Conservation (phyloP, 2,113 vertebrate species). For the Scytalopus superciliaris region DNA sequence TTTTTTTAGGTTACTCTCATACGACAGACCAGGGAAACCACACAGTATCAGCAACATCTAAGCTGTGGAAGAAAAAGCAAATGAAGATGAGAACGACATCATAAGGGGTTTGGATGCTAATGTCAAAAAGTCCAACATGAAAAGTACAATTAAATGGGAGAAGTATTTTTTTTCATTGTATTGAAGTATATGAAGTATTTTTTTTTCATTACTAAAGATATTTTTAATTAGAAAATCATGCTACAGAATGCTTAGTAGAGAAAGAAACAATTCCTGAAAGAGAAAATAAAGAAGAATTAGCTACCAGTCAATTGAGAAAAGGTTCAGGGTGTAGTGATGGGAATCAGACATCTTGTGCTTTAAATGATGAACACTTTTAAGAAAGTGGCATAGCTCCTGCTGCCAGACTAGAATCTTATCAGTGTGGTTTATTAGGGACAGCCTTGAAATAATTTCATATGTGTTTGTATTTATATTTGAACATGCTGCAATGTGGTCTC, state of each 20-base stretch:
- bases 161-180: background rate
- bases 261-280: background rate
- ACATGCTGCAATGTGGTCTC: background rate
- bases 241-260: background rate
- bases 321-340: background rate
- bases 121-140: background rate
- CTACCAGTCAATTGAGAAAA: background rate
- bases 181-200: too few species aligned
- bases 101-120: background rate
- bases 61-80: background rate
- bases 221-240: background rate
- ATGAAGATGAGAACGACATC: background rate
- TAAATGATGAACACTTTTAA: background rate
- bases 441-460: background rate
- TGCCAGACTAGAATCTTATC: background rate
- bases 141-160: background rate
- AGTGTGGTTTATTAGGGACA: background rate
- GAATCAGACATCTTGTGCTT: background rate
- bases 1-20: background rate
- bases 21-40: background rate
- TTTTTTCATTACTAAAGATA: background rate
- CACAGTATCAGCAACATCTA: background rate
- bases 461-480: background rate
- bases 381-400: background rate
- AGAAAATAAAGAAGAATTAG: background rate